Base-by-base conservation (phyloP, 2,888 invertebrate genomes). In the Chalcosyrphus nemorum region DNA sequence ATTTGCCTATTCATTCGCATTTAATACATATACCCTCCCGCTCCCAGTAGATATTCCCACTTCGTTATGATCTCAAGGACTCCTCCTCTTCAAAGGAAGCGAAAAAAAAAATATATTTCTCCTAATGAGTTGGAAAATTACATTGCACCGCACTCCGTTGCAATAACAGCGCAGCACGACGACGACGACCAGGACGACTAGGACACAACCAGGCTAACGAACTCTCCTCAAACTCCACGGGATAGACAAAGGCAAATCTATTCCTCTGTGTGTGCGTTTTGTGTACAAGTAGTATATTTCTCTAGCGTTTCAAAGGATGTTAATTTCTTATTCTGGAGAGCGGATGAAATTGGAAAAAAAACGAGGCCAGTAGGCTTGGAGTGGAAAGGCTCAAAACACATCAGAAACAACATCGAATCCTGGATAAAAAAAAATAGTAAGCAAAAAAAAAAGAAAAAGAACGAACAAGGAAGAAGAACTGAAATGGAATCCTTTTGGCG, bases 61-160 rank as follows among this genome's bases (percentile, higher is more conserved):
- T 71, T 61, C 47, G 59, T 56, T 66, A 38, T 11, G 17, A 61
- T 77, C 47, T 72, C 32, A 57, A 63, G 72, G 50, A 78, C 61
- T 32, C 71, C 74, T 68, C 54, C 61, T 32, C 71, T 78, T 68
- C 54, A 82, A 75, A 52, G 50, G 52, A n/a, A 66, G 72, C 47
- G 32, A 35, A 52, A 32, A 50, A 13, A 41, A 59, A 59, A 54
- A 82, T 72, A 74, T 63, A 68, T 72, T 78, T 24, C 54, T 77
- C 78, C 78, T 82, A 82, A 82, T 82, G 82, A 82, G 82, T 78
- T 72, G 82, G 82, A 82, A 82, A 78, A 78, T 74, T 82, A 72
- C 78, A 74, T 54, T 82, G 82, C 68, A 82, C 27, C 50, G 63
- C 78, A 77, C 72, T 77, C 54, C 32, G 66, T 54, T 81, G 76